A percentile compares a stretch with the other conserved stretches of the same genome.
These are phyloP conservation scores for Indri indri DNA, from an alignment of 2,113 vertebrate species.

Conservation along the genomic window DNA sequence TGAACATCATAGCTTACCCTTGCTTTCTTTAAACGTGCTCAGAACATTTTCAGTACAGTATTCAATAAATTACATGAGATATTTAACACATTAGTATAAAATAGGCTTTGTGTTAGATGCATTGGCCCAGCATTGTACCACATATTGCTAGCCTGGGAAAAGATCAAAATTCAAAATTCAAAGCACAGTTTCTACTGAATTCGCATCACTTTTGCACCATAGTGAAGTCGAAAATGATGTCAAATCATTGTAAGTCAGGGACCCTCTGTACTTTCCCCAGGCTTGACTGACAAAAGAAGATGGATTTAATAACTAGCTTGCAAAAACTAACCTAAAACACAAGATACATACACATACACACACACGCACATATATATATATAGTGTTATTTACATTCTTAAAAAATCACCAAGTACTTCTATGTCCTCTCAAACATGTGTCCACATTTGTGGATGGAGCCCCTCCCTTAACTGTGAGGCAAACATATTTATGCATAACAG, in stretches of 20 bases:
- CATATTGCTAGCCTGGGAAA: background rate
- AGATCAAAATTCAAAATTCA: background rate
- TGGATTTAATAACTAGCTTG: background rate
- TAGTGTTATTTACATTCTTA: background rate
- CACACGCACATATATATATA: too few species aligned
- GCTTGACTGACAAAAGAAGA: background rate
- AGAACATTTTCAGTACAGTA: background rate
- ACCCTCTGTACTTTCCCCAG: background rate
- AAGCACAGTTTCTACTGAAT: background rate
- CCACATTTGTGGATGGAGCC: background rate
- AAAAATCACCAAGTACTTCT: background rate
- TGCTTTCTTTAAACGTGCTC: background rate
- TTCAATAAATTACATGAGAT: background rate
- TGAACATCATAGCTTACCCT: background rate
- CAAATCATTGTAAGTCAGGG: background rate
- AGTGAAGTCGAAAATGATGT: background rate
- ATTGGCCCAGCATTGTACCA: background rate
- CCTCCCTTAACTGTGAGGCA: background rate
- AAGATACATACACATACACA: background rate
- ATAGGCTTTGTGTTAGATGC: background rate
- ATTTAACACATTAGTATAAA: background rate
- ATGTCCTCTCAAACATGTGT: background rate
- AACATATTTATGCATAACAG: background rate
- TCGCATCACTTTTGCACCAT: background rate
- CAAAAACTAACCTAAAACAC: background rate